phyloP scores from a whole-genome alignment of 2,113 vertebrate genomes.

The Vulpes lagopus region DNA sequence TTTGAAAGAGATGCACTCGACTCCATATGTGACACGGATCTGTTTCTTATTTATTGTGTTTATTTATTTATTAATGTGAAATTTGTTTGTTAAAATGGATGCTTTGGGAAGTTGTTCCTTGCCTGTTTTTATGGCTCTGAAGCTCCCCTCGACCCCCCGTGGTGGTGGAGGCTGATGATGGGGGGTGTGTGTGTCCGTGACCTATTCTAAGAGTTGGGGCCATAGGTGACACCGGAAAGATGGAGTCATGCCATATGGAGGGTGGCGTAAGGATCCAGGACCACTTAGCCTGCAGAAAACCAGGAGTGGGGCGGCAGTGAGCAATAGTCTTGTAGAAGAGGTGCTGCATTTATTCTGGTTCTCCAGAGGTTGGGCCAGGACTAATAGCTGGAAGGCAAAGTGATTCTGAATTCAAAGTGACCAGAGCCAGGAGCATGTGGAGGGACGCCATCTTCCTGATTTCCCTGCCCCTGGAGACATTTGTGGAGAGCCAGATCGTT shows the following conservation, averaged over 20 bases:
- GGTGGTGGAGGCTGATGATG: background rate
- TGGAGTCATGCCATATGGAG: rapidly evolving
- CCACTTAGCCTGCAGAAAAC: background rate
- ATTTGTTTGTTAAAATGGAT: background rate
- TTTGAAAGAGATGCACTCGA: background rate
- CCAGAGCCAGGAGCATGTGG: background rate
- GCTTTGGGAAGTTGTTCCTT: background rate
- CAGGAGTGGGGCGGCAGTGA: background rate
- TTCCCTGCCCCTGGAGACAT: background rate
- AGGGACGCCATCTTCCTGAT: rapidly evolving
- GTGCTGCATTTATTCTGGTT: background rate
- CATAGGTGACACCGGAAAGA: rapidly evolving
- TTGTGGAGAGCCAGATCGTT: background rate
- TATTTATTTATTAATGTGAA: background rate
- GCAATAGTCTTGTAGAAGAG: background rate
- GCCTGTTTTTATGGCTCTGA: background rate
- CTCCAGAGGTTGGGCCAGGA: background rate
- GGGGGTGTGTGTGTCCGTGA: too few relatives aligned
- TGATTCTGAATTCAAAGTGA: background rate
- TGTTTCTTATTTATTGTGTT: background rate
- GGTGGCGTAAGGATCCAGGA: background rate
- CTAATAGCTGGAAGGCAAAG: background rate
- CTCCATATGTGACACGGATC: background rate
- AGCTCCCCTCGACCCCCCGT: rapidly evolving
- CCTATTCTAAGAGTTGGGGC: background rate